phyloP scores from a whole-genome alignment of 2,888 invertebrate species.

The Yponomeuta evonymella region DNA sequence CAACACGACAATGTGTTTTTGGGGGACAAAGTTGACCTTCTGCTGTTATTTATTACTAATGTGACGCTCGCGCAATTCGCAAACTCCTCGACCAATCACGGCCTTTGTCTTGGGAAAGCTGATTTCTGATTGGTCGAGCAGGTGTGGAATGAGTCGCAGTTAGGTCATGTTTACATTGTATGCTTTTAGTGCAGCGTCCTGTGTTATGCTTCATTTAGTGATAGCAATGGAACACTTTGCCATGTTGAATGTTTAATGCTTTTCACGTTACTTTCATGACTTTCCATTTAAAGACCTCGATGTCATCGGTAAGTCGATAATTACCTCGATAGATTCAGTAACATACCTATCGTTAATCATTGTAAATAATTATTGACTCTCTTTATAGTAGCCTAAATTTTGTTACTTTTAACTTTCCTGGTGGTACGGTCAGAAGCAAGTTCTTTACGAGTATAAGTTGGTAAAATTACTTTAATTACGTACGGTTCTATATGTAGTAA shows the following conservation, averaged over 20 bases:
- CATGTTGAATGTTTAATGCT: conserved; percentile 2
- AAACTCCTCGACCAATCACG: conserved; percentile 4
- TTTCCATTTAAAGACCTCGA: neutral
- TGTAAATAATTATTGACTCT: too few species aligned
- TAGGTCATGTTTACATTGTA: conserved; percentile 24
- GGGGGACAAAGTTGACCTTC: too few species aligned
- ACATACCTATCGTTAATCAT: too few species aligned
- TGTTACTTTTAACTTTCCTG: too few species aligned
- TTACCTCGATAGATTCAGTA: neutral
- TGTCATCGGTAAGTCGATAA: neutral
- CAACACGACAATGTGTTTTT: too few species aligned
- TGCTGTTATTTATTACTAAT: too few species aligned
- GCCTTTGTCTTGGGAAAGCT: neutral
- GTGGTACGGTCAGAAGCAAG: too few species aligned
- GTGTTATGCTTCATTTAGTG: conserved; percentile 60
- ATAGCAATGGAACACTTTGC: conserved; percentile 40
- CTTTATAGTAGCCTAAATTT: too few species aligned
- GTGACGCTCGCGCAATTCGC: neutral
- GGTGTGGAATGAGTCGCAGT: neutral
- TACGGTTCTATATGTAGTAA: too few species aligned
- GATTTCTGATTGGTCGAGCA: conserved; percentile 2
- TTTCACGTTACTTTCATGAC: conserved; percentile 10
- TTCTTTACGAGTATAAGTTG: too few species aligned
- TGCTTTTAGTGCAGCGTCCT: conserved; percentile 26
- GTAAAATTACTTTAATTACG: too few species aligned